phyloP scores from a whole-genome alignment of 2,113 vertebrate species.

The Clarias magur region DNA sequence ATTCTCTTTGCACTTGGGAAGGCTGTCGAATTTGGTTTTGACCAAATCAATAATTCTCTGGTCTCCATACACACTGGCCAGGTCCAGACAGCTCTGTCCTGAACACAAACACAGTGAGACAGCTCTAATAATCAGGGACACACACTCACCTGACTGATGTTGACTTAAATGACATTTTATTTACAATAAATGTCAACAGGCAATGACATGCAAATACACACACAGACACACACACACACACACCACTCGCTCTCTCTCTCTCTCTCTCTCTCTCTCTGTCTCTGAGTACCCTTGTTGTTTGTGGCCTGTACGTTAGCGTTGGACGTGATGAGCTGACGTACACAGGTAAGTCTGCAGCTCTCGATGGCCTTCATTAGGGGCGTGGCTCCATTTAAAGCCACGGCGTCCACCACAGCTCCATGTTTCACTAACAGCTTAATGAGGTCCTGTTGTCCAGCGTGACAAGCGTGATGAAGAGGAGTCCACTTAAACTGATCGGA shows the following conservation, averaged over 20 bases:
- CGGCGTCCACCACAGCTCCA: conserved; percentile 74
- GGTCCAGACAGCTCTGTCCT: conserved; percentile 50
- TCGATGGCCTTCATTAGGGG: conserved; percentile 83
- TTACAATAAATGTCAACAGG: neutral
- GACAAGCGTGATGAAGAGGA: conserved; percentile 83
- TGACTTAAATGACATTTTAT: neutral
- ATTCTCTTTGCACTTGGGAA: neutral
- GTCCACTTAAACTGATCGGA: conserved; percentile 85
- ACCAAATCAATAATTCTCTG: conserved; percentile 35
- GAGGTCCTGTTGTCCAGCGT: conserved; percentile 77
- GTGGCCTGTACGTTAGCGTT: conserved; percentile 73
- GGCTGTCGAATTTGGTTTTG: conserved; percentile 67
- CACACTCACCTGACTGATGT: neutral
- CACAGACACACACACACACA: neutral
- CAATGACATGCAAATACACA: neutral
- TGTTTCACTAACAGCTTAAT: conserved; percentile 72
- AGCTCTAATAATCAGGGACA: neutral
- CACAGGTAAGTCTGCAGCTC: conserved; percentile 75
- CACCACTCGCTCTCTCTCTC: neutral
- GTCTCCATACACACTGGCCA: conserved; percentile 34
- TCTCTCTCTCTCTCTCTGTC: neutral
- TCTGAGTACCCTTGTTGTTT: conserved; percentile 25
- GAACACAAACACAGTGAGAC: neutral
- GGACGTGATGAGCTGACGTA: conserved; percentile 72
- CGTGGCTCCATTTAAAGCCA: conserved; percentile 74